A percentile compares a stretch with the other conserved stretches of the same genome.
Conservation (phyloP, 2,797 vertebrate genomes). For the Enteromius unitaeniatus region DNA sequence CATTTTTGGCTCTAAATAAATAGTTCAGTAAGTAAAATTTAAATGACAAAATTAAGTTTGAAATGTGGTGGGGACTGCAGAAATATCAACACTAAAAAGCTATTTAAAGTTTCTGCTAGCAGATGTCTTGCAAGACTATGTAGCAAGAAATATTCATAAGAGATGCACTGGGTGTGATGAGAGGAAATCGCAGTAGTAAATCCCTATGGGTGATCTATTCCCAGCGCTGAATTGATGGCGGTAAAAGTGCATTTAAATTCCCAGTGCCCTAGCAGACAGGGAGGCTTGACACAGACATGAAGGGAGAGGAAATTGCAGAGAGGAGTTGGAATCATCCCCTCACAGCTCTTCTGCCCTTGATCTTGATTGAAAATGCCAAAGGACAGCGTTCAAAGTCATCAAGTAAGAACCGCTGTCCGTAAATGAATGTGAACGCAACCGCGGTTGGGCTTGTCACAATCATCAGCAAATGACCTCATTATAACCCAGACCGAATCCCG, state of each 20-base stretch:
- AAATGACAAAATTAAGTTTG: neutral
- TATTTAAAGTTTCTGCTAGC: neutral
- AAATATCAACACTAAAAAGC: conserved; percentile 1
- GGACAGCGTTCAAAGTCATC: conserved; percentile 57
- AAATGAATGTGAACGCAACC: conserved; percentile 52
- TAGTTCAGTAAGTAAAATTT: neutral
- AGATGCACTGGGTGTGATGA: neutral
- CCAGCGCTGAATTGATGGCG: conserved; percentile 33
- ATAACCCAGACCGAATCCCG: conserved; percentile 1
- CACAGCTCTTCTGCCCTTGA: conserved; percentile 59
- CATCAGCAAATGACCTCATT: conserved; percentile 53
- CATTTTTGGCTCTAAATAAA: neutral
- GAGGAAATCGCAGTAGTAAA: conserved; percentile 14
- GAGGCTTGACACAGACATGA: conserved; percentile 57
- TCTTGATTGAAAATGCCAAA: conserved; percentile 71
- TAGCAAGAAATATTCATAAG: conserved; percentile 15
- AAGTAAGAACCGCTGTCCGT: conserved; percentile 38
- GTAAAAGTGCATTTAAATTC: conserved; percentile 55
- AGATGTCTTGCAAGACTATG: neutral
- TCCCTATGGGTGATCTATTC: conserved; percentile 42
- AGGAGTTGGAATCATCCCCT: conserved; percentile 59
- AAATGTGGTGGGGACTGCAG: neutral
- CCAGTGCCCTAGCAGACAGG: conserved; percentile 43
- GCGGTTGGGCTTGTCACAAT: conserved; percentile 44
- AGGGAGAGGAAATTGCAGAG: conserved; percentile 59